Evolutionary conservation across 1,140 invertebrate genomes (phyloP).

Genomic region (Lineus longissimus): DNA sequence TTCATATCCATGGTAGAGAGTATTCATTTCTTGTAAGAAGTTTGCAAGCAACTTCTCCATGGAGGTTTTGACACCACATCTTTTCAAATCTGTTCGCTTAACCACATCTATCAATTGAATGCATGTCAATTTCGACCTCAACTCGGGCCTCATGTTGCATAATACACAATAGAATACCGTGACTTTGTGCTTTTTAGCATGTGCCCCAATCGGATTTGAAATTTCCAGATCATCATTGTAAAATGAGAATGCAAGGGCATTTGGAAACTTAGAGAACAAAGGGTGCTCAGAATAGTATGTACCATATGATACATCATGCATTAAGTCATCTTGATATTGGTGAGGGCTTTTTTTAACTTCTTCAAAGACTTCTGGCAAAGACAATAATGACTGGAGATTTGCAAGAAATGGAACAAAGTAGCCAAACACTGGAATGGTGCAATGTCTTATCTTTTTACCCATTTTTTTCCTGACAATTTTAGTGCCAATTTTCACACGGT

Average conservation of each 20-base stretch:
- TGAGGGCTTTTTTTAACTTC: conserved; percentile 1
- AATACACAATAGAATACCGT: conserved; percentile 11
- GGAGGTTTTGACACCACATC: too few species aligned
- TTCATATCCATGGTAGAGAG: not conserved
- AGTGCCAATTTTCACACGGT: too few species aligned
- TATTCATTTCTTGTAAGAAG: conserved; percentile 4
- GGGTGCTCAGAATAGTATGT: not conserved
- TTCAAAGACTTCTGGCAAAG: conserved; percentile 8
- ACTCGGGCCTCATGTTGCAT: not conserved
- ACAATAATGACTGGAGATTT: not conserved
- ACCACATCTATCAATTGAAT: conserved; percentile 7
- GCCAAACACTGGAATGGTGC: not conserved
- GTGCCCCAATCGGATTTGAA: conserved; percentile 12
- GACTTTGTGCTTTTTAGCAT: conserved; percentile 10
- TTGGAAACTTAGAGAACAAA: conserved; percentile 5
- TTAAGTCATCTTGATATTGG: not conserved
- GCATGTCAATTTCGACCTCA: not conserved
- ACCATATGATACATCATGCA: conserved; percentile 14
- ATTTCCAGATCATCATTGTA: conserved; percentile 16
- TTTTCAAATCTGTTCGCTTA: not conserved
- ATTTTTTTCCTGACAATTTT: too few species aligned
- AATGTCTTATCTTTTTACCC: too few species aligned
- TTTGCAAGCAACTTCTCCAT: not conserved
- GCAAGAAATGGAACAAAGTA: conserved; percentile 13
- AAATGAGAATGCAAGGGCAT: conserved; percentile 3